Conservation (phyloP, 2,888 invertebrate genomes). For the Dynastes hyllus region DNA sequence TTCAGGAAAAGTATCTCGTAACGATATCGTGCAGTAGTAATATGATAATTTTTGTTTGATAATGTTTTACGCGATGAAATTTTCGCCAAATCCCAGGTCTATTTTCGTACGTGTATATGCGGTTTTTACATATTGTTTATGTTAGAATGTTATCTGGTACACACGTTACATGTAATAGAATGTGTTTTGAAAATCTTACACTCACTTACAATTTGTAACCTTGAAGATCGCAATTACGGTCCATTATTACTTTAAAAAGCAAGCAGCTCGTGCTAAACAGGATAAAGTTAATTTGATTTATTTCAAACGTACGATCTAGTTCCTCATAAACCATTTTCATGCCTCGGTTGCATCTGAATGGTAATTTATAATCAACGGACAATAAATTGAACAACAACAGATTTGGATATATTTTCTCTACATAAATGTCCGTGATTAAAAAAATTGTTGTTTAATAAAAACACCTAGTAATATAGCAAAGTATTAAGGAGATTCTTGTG, state of each 20-base stretch:
- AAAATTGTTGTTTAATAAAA: no score
- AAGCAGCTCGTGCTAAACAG: neutral
- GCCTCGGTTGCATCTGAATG: neutral
- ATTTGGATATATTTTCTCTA: no score
- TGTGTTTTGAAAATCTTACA: conserved; percentile 12
- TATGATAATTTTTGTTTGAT: neutral
- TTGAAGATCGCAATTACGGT: neutral
- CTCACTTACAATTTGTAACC: neutral
- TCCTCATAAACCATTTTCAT: neutral
- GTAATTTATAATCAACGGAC: no score
- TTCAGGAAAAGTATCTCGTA: neutral
- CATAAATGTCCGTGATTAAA: no score
- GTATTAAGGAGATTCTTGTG: no score
- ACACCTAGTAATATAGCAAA: no score
- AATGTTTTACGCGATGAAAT: neutral
- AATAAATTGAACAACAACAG: no score
- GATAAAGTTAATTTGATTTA: conserved; percentile 7
- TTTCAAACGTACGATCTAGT: neutral
- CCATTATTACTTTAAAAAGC: neutral
- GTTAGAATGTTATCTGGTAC: conserved; percentile 1
- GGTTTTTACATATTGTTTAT: conserved; percentile 5
- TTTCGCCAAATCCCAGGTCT: neutral
- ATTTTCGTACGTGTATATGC: neutral
- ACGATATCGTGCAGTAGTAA: neutral
- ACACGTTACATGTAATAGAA: conserved; percentile 4